Base-by-base conservation (phyloP, 2,797 vertebrate genomes). In the Pseudocheirus occidentalis region DNA sequence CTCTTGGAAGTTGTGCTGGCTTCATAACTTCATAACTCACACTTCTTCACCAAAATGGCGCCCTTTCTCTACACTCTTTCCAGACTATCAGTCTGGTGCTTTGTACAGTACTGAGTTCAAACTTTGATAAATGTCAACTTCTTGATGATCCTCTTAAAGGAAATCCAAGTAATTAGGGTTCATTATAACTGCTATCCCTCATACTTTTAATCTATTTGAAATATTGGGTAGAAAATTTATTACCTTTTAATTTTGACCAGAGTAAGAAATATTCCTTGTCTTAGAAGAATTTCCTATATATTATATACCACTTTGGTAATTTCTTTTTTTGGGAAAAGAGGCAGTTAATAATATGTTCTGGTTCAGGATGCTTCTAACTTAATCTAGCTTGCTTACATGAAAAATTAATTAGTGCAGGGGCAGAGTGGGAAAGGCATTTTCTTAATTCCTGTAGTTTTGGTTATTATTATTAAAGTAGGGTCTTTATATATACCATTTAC, bases 251-350 rank as follows among this genome's bases (percentile, higher is more conserved):
- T 93, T 94, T 93, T 93, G 81, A 92, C 52, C 9, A 62, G 95
- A 87, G 96, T 56, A 62, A 96, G 92, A 55, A 96, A 95, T 95
- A 95, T 57, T 55, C 40, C 27, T 59, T 95, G 92, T 96, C 62
- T 95, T 91, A 94, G 55, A 90, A 94, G 91, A 95, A 95, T 95
- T 97, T 96, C 62, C 93, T 54, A 81, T 91, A 94, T 93, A 87
- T 95, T 93, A 92, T 91, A 40, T 91, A 73, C n/a, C 18, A 40
- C 66, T 6, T 73, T 73, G n/a, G n/a, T 40, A 2, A 21, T 73
- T 73, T 73, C n/a, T 46, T 46, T 81, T 58, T 21, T 0, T 0
- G n/a, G 66, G 6, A n/a, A 3, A 3, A 46, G 16, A 7, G 6
- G 2, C 18, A 40, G n/a, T 40, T 40, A 73, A 81, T n/a, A 81